Evolutionary conservation across 2,888 invertebrate species (phyloP), one percentile per base, ranked within the genome.

Genomic region (Lasioglossum morio): DNA sequence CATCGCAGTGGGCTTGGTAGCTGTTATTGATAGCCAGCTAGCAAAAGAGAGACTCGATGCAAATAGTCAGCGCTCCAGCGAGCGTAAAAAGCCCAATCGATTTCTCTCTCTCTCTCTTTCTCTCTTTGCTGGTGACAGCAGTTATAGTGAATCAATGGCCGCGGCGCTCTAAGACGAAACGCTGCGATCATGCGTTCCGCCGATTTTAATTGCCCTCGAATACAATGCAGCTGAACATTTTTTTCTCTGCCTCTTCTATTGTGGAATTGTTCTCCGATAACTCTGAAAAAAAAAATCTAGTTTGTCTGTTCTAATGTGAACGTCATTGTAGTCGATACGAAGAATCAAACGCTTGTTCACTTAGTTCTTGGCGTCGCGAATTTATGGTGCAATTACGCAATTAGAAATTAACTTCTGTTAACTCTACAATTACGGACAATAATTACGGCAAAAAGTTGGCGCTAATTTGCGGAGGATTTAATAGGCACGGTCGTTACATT

Each of bases 1-100:
- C 79, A 79, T 77, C 70, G 73, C 63, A n/a, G 16, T 66, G 79
- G 85, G 85, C 85, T 81, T 69, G 85, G 79, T 77, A 77, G 73
- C 77, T 48, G 76, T 87, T 87, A 87, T 87, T 81, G 86, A 86
- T 86, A 81, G 73, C 81, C 53, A 43, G 43, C 43, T 30, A 66
- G n/a, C 30, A 7, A n/a, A 12, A n/a, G n/a, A 57, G n/a, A 57
- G 57, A 12, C 57, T 57, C 23, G 60, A 77, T 82, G 79, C 53
- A 79, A 82, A 79, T 79, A 66, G 37, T 74, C 74, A 23, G 23
- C 37, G 40, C 53, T 48, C 72, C 66, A n/a, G 27, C 46, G 34
- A 43, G 19, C 43, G 66, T 40, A 27, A n/a, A 37, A 60, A 70
- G 19, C 12, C 27, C 43, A 27, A 77, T 76, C 53, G 53, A 53